Evolutionary conservation across 1,140 invertebrate genomes (phyloP).

Genomic region (Harpegnathos saltator): DNA sequence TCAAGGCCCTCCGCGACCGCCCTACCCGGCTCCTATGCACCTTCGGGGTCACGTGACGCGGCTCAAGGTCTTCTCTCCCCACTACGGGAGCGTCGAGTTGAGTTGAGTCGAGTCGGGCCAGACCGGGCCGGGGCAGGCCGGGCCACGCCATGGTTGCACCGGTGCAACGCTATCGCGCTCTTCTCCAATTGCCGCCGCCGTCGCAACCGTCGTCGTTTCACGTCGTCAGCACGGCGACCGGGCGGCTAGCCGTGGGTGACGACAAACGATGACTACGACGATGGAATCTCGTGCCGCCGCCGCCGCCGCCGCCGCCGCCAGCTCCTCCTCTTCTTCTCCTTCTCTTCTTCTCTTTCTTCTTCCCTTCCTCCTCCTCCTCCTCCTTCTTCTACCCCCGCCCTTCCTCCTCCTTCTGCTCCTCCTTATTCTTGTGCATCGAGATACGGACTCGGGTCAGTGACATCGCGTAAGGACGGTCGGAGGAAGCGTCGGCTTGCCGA

Average conservation of each 20-base stretch:
- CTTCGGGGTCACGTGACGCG: constrained; percentile 85
- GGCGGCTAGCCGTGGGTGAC: constrained; percentile 40
- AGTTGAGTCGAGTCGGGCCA: constrained; percentile 30
- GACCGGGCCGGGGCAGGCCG: constrained; percentile 61
- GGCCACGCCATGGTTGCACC: constrained; percentile 63
- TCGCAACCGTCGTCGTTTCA: not conserved
- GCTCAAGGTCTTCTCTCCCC: constrained; percentile 86
- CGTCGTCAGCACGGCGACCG: constrained; percentile 1
- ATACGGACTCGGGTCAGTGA: constrained; percentile 64
- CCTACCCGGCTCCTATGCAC: constrained; percentile 83
- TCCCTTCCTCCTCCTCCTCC: not conserved
- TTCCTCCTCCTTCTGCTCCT: constrained; percentile 36
- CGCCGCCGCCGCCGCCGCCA: not conserved
- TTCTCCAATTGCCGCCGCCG: not conserved
- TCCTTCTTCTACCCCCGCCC: constrained; percentile 17
- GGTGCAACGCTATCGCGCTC: constrained; percentile 60
- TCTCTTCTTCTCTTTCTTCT: not conserved
- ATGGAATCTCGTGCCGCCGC: constrained; percentile 50
- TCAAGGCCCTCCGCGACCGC: constrained; percentile 85
- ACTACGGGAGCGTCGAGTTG: constrained; percentile 65
- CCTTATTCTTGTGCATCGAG: constrained; percentile 64
- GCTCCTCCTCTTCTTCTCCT: constrained; percentile 5
- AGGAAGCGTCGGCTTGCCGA: constrained; percentile 53
- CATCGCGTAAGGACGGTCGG: constrained; percentile 57
- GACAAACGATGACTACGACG: constrained; percentile 53